A percentile compares a stretch with the other conserved stretches of the same genome.
Conservation (phyloP, 2,888 invertebrate species). For the Brassicogethes aeneus region DNA sequence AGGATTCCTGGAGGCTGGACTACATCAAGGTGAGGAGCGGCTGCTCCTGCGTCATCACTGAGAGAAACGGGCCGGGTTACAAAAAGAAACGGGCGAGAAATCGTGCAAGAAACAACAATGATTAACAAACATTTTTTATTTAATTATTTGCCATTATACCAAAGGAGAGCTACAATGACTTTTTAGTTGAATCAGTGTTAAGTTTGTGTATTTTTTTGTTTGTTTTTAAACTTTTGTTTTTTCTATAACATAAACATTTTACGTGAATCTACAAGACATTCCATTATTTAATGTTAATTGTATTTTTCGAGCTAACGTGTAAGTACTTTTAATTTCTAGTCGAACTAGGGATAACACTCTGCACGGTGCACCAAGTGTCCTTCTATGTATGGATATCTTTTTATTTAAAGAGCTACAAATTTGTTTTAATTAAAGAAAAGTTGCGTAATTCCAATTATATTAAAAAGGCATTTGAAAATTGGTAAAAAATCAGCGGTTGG, state of each 20-base stretch:
- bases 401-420: too few relatives aligned
- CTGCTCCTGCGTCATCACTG: conserved; percentile 76
- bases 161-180: conserved; percentile 18
- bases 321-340: background rate
- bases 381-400: too few relatives aligned
- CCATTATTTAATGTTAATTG: background rate
- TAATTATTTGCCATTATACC: conserved; percentile 14
- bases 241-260: background rate
- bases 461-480: too few relatives aligned
- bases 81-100: conserved; percentile 31
- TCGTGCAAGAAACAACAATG: conserved; percentile 33
- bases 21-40: conserved; percentile 76
- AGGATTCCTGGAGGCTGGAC: conserved; percentile 59
- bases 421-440: too few relatives aligned
- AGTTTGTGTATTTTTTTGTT: conserved; percentile 1
- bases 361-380: too few relatives aligned
- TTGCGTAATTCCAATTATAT: too few relatives aligned
- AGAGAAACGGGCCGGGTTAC: too few relatives aligned
- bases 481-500: too few relatives aligned
- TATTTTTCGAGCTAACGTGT: background rate
- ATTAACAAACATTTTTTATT: conserved; percentile 10
- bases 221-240: background rate
- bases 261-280: background rate
- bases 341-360: background rate
- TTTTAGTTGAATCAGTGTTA: conserved; percentile 7